phyloP scores from a whole-genome alignment of 2,113 vertebrate genomes.

The Meriones unguiculatus region DNA sequence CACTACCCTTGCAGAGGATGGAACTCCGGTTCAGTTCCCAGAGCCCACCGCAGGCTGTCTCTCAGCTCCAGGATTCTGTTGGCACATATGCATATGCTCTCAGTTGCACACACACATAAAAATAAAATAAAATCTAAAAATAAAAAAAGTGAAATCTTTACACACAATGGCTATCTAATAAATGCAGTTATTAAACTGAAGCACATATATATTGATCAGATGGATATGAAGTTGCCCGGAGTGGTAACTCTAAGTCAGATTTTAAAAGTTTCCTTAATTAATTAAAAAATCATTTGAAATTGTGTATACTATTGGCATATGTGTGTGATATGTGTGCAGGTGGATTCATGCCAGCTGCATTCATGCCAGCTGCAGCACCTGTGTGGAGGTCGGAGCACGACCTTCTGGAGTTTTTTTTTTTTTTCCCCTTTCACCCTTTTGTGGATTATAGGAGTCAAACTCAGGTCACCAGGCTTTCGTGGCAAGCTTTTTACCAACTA shows the following conservation, averaged over 20 bases:
- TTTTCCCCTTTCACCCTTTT: not conserved
- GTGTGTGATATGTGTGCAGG: not conserved
- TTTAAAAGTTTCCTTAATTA: not conserved
- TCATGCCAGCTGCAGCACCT: not conserved
- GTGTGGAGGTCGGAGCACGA: not conserved
- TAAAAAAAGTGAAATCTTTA: not conserved
- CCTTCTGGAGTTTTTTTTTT: not conserved
- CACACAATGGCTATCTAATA: constrained; percentile 32
- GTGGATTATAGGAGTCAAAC: not conserved
- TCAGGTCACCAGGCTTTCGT: not conserved
- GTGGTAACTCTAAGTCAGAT: constrained; percentile 14
- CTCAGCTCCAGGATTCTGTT: not conserved
- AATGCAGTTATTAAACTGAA: constrained; percentile 44
- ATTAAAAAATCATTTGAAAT: not conserved
- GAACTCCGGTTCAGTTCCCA: not conserved
- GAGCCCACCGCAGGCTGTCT: not conserved
- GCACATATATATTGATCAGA: not conserved
- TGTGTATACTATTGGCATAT: not conserved
- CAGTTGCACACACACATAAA: not conserved
- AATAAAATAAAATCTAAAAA: not conserved
- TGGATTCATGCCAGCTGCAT: not conserved
- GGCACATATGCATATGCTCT: not conserved
- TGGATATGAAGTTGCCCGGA: constrained; percentile 10
- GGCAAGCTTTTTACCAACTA: not conserved
- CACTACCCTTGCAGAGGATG: not conserved